Evolutionary conservation across 2,888 invertebrate species (phyloP).

Genomic region (Octonoba sinensis): DNA sequence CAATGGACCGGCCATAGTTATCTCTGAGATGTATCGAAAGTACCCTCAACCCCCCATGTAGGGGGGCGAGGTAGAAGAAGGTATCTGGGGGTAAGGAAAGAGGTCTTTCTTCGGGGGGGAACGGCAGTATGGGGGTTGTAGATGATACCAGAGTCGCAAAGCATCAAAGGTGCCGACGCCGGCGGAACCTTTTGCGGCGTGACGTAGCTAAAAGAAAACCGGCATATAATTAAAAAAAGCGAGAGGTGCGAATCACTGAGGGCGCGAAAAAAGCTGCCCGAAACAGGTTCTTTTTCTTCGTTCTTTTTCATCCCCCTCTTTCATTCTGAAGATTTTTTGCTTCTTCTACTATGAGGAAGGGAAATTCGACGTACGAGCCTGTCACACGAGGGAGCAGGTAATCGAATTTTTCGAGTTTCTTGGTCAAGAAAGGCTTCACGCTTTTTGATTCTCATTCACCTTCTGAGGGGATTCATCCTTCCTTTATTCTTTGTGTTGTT

Average conservation of each 20-base stretch:
- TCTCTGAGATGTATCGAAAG: slow-evolving; percentile 57
- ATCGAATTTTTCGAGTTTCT: neutral
- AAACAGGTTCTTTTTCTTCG: slow-evolving; percentile 46
- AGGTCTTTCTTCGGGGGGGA: slow-evolving; percentile 17
- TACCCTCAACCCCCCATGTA: neutral
- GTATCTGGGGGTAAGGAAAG: slow-evolving; percentile 19
- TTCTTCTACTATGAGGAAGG: slow-evolving; percentile 13
- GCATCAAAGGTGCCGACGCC: slow-evolving; percentile 56
- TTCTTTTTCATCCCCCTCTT: slow-evolving; percentile 19
- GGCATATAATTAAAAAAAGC: slow-evolving; percentile 64
- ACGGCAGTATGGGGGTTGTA: slow-evolving; percentile 18
- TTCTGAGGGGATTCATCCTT: too few species aligned
- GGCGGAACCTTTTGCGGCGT: slow-evolving; percentile 48
- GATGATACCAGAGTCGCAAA: slow-evolving; percentile 59
- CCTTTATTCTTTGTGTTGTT: too few species aligned
- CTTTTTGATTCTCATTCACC: too few species aligned
- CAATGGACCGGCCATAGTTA: slow-evolving; percentile 54
- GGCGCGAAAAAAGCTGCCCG: slow-evolving; percentile 49
- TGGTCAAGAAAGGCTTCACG: too few species aligned
- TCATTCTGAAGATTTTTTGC: slow-evolving; percentile 23
- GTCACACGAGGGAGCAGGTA: neutral
- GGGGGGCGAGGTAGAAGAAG: slow-evolving; percentile 5
- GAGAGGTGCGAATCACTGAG: slow-evolving; percentile 62
- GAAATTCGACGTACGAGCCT: neutral
- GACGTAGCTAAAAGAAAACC: slow-evolving; percentile 53